Base-by-base conservation (phyloP, 2,797 vertebrate genomes). In the Thamnophis elegans region DNA sequence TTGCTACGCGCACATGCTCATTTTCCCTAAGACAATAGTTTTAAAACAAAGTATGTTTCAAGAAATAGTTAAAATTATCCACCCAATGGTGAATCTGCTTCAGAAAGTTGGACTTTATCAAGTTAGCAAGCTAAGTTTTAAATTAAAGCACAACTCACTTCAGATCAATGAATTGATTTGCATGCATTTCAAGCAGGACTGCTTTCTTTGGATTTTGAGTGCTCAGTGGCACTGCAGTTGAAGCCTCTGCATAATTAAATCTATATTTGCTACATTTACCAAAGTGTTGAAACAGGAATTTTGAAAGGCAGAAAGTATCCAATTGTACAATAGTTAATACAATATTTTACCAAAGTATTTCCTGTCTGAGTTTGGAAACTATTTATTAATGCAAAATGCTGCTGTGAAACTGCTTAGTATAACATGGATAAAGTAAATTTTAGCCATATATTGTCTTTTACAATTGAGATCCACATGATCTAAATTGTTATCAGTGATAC, bases 111-210 rank as follows among this genome's bases (percentile, higher is more conserved):
- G 91, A 94, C 73, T 96, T 96, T 95, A 94, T 96, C 90, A 96
- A 62, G 86, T 95, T 93, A 87, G 85, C 95, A 96, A 95, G 96
- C 92, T 96, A 58, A 94, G 62, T 93, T 94, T 97, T 96, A 97
- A 96, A 96, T 96, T 95, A 96, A 87, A 96, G 91, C 55, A 95
- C 91, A 94, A 7, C 42, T 96, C 87, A 95, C 94, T 97, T 94
- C 32, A 95, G 95, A 96, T 97, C 94, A 95, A 95, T 96, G 53
- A 96, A 97, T 95, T 96, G 91, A 97, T 96, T 90, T 96, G 91
- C 95, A 93, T 94, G 93, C 4, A 89, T 97, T 96, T 96, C 93
- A 95, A 91, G 90, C 85, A 94, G 92, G 54, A 54, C 54, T 95
- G 47, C 62, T 94, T 95, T 96, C 91, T 96, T 95, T 96, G 92